Evolutionary conservation across 2,113 vertebrate species (phyloP), one percentile per base, ranked within the genome.

Genomic region (Murina feae): DNA sequence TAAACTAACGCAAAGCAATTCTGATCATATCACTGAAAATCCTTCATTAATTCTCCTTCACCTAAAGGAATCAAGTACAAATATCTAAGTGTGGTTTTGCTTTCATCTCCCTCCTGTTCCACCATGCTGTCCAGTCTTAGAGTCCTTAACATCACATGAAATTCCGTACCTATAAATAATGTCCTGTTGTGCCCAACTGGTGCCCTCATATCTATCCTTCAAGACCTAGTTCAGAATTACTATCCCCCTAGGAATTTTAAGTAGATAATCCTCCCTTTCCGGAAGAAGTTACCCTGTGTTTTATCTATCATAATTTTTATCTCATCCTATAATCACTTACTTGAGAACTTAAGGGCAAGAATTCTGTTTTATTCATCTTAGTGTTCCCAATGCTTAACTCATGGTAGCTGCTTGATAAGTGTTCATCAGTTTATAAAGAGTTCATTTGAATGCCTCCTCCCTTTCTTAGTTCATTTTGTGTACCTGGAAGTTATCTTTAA

Each of bases 401-500:
- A 60, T 1, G 69, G 35, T 32, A 74, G 17, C 35, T 63, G 16
- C 21, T 63, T 39, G 69, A 37, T n/a, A 78, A 86, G 82, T 74
- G 60, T 85, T 91, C 76, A 47, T 74, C 55, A 49, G 35, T 53
- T 92, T 93, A 75, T 35, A 8, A 47, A 74, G 13, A 39, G 1
- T 65, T 93, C 35, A 35, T 75, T 39, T 49, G 81, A 58, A 28
- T 66, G 17, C 68, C 49, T 55, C 23, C 17, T 51, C 2, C 17
- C 10, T 78, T 69, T 90, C 60, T 90, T 49, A 85, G 58, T 68
- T 68, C 30, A 44, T 72, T 89, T 89, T 82, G 51, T 68, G 47
- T 72, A 30, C 80, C 82, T 71, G 44, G 58, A 90, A 84, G 55
- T 90, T 68, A 88, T 44, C 79, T 89, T 79, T 80, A 92, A 90